Base-by-base conservation (phyloP, 2,888 invertebrate genomes). In the Melangyna quadrimaculata region DNA sequence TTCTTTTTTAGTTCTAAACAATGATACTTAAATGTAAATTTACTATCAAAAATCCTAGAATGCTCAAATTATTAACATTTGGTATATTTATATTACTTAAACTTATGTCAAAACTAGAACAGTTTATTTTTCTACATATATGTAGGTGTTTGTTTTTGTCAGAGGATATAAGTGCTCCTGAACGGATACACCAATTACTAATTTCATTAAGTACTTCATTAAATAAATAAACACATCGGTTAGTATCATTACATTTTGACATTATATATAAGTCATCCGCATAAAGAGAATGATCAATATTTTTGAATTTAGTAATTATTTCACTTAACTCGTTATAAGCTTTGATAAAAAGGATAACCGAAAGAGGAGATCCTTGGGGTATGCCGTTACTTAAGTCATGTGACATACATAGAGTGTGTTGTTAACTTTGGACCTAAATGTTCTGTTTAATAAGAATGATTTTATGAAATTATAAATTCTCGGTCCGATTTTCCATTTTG, bases 381-480 rank as follows among this genome's bases (percentile, higher is more conserved):
- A n/a, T n/a, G n/a, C n/a, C n/a, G n/a, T n/a, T n/a, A n/a, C 40
- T 4, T 14, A 14, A 35, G 35, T 19, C 8, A 8, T 45, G 43
- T 7, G n/a, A n/a, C n/a, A 45, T 45, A 17, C 9, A 4, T 45
- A 45, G 17, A 45, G 17, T 9, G 43, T 17, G 3, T 45, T 9
- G 19, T 45, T 45, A 1, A 45, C 43, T 45, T 19, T 17, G 3
- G 9, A 17, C 3, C 43, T 45, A 45, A 45, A 45, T 45, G 17
- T 45, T 9, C 19, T 17, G 9, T 45, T 45, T 7, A 19, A 3
- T 3, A 55, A 53, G 51, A 83, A 45, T 1, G 43, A 17, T 45
- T 45, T 45, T 19, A 45, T 19, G 27, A 57, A 78, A 63, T 74
- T 78, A 55, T 74, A 78, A 61, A 37, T 83, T 45, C 57, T 87